Percentiles rank a stretch among this genome's conserved stretches.
Evolutionary conservation across 2,797 vertebrate species (phyloP).

Genomic region (Betta splendens): DNA sequence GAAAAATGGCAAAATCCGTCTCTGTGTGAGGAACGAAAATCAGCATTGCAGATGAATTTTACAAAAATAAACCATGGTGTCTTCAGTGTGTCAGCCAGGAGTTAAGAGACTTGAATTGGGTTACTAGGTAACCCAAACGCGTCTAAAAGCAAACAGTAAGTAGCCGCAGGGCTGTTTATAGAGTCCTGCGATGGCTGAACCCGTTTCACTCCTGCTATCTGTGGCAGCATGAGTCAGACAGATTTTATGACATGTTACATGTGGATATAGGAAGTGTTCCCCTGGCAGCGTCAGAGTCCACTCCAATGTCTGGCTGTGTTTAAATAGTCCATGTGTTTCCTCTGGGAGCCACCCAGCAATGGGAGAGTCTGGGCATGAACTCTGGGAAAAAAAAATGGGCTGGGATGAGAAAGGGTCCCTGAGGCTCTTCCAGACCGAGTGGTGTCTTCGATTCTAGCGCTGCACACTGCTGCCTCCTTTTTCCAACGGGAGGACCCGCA

Average conservation of each 20-base stretch:
- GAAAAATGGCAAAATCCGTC: constrained; percentile 9
- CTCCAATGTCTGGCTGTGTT: constrained; percentile 82
- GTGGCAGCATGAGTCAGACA: constrained; percentile 69
- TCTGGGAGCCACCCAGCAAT: constrained; percentile 80
- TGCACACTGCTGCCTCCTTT: constrained; percentile 53
- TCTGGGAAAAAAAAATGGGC: constrained; percentile 55
- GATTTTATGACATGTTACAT: constrained; percentile 82
- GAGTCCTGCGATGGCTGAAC: constrained; percentile 59
- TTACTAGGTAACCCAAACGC: constrained; percentile 69
- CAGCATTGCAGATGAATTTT: constrained; percentile 29
- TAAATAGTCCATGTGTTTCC: constrained; percentile 82
- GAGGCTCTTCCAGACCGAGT: constrained; percentile 85
- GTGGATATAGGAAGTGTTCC: constrained; percentile 83
- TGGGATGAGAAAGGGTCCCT: constrained; percentile 81
- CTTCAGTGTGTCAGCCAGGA: constrained; percentile 21
- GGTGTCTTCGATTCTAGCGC: constrained; percentile 76
- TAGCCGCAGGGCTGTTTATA: constrained; percentile 66
- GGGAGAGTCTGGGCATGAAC: constrained; percentile 80
- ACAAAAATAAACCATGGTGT: constrained; percentile 43
- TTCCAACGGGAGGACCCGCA: constrained; percentile 45
- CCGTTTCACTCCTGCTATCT: constrained; percentile 66
- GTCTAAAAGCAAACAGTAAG: constrained; percentile 70
- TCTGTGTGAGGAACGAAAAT: constrained; percentile 20
- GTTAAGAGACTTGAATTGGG: constrained; percentile 48
- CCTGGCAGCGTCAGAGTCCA: constrained; percentile 73